Base-by-base conservation (phyloP, 2,113 vertebrate genomes). In the Atherinomorus stipes region DNA sequence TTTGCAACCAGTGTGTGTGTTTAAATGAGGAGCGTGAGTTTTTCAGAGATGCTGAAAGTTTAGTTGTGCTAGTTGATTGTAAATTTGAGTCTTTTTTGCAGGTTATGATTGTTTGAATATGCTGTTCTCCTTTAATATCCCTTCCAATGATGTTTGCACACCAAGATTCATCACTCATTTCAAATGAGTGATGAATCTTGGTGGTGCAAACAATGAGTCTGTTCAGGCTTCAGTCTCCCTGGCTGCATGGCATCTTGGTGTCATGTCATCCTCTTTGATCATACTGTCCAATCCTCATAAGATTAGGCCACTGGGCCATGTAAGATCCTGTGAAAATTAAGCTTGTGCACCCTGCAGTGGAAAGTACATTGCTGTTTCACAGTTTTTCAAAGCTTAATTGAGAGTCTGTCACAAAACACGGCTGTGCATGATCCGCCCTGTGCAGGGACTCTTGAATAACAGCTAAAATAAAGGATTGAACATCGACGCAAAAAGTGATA, bases 191-290 rank as follows among this genome's bases (percentile, higher is more conserved):
- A n/a, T n/a, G n/a, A n/a, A n/a, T 63, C 42, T 54, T 61, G 37
- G 64, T 40, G 77, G n/a, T 22, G 44, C 51, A 7, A 45, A 54
- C 75, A 65, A 76, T 61, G 63, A 79, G 76, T 21, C 56, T 31
- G 71, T 64, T 70, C 13, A 7, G 61, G 23, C 64, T 64, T 66
- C n/a, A 4, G 61, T n/a, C 64, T 63, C 65, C 25, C 62, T 34
- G 31, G 31, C 31, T 40, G 34, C 62, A 19, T 22, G 58, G 25
- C 49, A 34, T 69, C 58, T 53, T 23, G 42, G 60, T 72, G 67
- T 83, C 61, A 81, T 63, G 78, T 71, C 78, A 62, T 45, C 37
- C 66, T 78, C 74, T 89, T 85, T 85, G 67, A 83, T 84, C 77
- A 47, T 57, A 18, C 69, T 71, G 61, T 60, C 77, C 78, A 52